Percentiles rank a stretch among this genome's conserved stretches.
These are phyloP conservation scores for Torymus tubicola DNA, from an alignment of 2,888 invertebrate genomes.

Conservation along the genomic window DNA sequence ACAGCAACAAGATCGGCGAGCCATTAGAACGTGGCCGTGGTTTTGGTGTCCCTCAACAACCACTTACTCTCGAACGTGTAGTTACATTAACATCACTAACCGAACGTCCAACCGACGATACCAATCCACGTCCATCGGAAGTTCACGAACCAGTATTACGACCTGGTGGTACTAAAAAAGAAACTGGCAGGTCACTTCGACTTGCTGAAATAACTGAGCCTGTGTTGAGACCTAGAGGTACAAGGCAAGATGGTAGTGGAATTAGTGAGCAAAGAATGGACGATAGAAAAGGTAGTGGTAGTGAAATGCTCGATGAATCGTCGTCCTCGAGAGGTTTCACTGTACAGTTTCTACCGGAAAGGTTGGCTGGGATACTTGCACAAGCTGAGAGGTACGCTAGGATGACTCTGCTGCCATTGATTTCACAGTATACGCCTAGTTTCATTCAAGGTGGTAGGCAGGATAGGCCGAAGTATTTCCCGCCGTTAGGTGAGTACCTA, in stretches of 20 bases:
- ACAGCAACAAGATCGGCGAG: constrained; percentile 58
- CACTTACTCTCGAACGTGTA: constrained; percentile 10
- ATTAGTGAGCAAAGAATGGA: constrained; percentile 59
- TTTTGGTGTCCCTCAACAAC: constrained; percentile 63
- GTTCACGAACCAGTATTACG: constrained; percentile 24
- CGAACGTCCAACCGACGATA: too few relatives aligned
- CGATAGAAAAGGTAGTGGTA: constrained; percentile 68
- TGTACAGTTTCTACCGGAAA: constrained; percentile 88
- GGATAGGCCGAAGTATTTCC: constrained; percentile 82
- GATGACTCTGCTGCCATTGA: constrained; percentile 85
- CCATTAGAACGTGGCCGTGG: constrained; percentile 69
- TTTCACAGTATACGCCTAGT: constrained; percentile 87
- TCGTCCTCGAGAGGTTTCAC: constrained; percentile 76
- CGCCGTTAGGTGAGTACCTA: constrained; percentile 76
- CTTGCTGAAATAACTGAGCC: constrained; percentile 83
- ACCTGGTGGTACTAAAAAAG: constrained; percentile 64
- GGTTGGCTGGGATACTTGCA: constrained; percentile 87
- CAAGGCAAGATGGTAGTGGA: constrained; percentile 69
- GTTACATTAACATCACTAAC: neutral
- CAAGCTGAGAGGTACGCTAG: constrained; percentile 89
- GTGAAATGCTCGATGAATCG: constrained; percentile 71
- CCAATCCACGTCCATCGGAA: neutral
- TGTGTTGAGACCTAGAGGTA: constrained; percentile 79
- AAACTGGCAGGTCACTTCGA: constrained; percentile 71
- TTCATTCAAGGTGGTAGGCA: constrained; percentile 75